Conservation (phyloP, 2,888 invertebrate species). For the Tetramorium bicarinatum region DNA sequence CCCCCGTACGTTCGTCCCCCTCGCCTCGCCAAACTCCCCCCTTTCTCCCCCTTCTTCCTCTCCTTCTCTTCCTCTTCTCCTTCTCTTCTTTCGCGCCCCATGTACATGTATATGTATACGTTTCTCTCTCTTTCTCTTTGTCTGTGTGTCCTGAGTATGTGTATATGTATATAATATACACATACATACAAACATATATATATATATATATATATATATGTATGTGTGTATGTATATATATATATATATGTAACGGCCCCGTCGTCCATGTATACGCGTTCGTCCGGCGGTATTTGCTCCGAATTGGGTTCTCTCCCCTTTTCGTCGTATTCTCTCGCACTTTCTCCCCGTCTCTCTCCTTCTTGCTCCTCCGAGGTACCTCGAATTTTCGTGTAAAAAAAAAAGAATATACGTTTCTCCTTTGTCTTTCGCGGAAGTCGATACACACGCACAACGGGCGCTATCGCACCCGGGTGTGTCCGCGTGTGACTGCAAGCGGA, state of each 20-base stretch:
- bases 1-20: conserved; percentile 76
- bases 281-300: conserved; percentile 81
- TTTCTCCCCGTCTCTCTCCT: conserved; percentile 8
- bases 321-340: conserved; percentile 37
- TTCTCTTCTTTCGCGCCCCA: conserved; percentile 66
- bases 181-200: too few relatives aligned
- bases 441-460: conserved; percentile 50
- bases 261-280: conserved; percentile 58
- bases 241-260: conserved; percentile 27
- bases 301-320: conserved; percentile 78
- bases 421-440: conserved; percentile 65
- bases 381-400: conserved; percentile 70
- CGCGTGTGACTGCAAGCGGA: conserved; percentile 28
- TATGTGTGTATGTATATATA: not conserved
- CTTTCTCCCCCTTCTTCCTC: conserved; percentile 46
- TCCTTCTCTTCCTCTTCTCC: conserved; percentile 40
- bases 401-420: conserved; percentile 55
- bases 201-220: too few relatives aligned
- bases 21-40: conserved; percentile 77
- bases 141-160: conserved; percentile 48
- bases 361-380: conserved; percentile 61
- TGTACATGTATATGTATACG: conserved; percentile 33
- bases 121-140: conserved; percentile 72
- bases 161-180: not conserved
- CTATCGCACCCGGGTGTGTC: conserved; percentile 46